These are phyloP conservation scores for Drosophila subpulchrella DNA, from an alignment of 1,140 invertebrate species.

Conservation along the genomic window DNA sequence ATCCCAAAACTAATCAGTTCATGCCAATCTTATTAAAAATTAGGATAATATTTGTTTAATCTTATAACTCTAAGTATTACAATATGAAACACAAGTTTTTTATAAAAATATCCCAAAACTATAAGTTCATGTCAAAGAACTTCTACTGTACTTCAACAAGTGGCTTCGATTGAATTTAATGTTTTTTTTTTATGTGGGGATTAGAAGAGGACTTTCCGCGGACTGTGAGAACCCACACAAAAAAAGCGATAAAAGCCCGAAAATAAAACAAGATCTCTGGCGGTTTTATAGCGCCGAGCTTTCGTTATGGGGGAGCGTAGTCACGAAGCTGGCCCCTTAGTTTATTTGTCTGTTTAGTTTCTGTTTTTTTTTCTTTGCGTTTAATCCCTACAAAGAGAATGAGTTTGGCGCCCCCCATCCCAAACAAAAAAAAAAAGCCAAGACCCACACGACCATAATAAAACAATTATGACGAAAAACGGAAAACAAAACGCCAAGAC, in stretches of 20 bases:
- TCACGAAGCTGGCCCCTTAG: constrained; percentile 55
- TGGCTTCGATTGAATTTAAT: constrained; percentile 40
- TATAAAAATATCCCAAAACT: neutral
- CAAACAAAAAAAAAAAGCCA: constrained; percentile 9
- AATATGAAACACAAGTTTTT: too few relatives aligned
- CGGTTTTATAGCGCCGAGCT: constrained; percentile 48
- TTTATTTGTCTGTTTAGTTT: constrained; percentile 16
- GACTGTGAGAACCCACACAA: constrained; percentile 48
- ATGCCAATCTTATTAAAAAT: too few relatives aligned
- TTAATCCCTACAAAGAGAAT: constrained; percentile 50
- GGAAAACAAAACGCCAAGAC: constrained; percentile 45
- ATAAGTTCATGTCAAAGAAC: neutral
- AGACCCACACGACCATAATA: constrained; percentile 68
- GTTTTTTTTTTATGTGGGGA: constrained; percentile 7
- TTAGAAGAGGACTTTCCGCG: constrained; percentile 32
- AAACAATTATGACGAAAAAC: constrained; percentile 74
- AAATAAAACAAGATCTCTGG: constrained; percentile 27
- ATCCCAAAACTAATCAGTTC: too few relatives aligned
- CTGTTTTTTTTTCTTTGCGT: neutral
- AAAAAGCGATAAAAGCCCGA: constrained; percentile 19
- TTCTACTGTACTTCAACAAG: constrained; percentile 27
- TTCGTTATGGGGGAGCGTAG: constrained; percentile 55
- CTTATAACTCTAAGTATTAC: too few relatives aligned
- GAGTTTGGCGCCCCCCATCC: constrained; percentile 31
- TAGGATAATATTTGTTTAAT: too few relatives aligned